These are phyloP conservation scores for Drosophila willistoni DNA, from an alignment of 1,140 invertebrate genomes.

Conservation along the genomic window DNA sequence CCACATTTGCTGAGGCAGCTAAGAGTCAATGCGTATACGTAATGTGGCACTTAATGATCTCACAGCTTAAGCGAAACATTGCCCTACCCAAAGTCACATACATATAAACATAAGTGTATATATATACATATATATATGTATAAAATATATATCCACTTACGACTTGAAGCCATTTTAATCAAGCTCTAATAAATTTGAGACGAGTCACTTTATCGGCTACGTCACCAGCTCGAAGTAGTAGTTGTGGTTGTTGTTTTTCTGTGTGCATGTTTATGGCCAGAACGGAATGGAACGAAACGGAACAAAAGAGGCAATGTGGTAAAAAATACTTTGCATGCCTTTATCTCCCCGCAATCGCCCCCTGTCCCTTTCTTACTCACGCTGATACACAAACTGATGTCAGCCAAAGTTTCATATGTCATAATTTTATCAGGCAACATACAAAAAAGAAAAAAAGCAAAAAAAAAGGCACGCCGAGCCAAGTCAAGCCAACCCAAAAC, in stretches of 20 bases:
- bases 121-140: too few species aligned
- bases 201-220: constrained; percentile 66
- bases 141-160: constrained; percentile 10
- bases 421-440: constrained; percentile 79
- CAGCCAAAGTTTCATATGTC: constrained; percentile 80
- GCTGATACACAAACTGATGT: constrained; percentile 50
- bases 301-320: constrained; percentile 29
- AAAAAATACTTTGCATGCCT: constrained; percentile 58
- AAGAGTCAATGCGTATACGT: constrained; percentile 61
- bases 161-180: constrained; percentile 46
- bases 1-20: constrained; percentile 32
- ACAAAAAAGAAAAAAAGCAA: constrained; percentile 22
- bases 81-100: constrained; percentile 35
- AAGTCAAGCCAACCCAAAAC: constrained; percentile 17
- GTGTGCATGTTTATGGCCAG: constrained; percentile 79
- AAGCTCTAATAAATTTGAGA: constrained; percentile 63
- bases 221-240: constrained; percentile 24
- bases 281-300: constrained; percentile 35
- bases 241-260: background rate
- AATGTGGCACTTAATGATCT: constrained; percentile 64
- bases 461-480: constrained; percentile 20
- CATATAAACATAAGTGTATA: background rate
- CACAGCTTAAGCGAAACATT: constrained; percentile 48
- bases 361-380: background rate
- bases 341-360: background rate